Base-by-base conservation (phyloP, 2,113 vertebrate species). In the Carlito syrichta region DNA sequence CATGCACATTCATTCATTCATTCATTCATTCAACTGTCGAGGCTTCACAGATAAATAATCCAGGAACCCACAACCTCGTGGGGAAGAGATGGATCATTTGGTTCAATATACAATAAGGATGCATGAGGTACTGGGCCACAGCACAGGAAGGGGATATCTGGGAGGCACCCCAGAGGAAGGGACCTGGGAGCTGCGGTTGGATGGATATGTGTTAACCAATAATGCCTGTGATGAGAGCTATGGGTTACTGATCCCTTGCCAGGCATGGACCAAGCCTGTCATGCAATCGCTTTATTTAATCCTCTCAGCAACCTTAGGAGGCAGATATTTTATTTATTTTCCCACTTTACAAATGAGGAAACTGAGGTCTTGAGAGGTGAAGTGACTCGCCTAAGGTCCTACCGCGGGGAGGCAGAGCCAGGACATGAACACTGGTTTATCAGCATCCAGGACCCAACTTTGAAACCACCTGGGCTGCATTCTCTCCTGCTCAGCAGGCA, bases 11-110 rank as follows among this genome's bases (percentile, higher is more conserved):
- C 92, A 38, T 86, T 63, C 88, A 89, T n/a, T n/a, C n/a, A n/a
- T n/a, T n/a, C n/a, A 89, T 52, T 95, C 56, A 56, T 86, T 93
- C 62, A 63, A 3, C 22, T 45, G 16, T 25, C 58, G 32, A 74
- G 43, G 19, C 45, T 48, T 84, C 11, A 2, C 79, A 87, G 62
- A 52, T 83, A 40, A 96, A 56, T 63, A 83, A 60, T 40, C 71
- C 23, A 71, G 84, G 62, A 74, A 43, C n/a, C 83, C 43, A 60
- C n/a, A 38, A 17, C 5, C 20, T 23, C 3, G 38, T 6, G 40
- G 32, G 43, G n/a, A 45, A 91, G 38, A 90, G 52, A 71, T 40
- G 25, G 35, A 60, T 56, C 17, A 60, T 78, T 63, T 40, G 86
- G 10, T 30, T 82, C 54, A 60, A 2, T 60, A 32, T 52, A 17